Percentiles rank a stretch among this genome's conserved stretches.
Evolutionary conservation across 2,797 vertebrate species (phyloP).

Genomic region (Micropoecilia bifurca): DNA sequence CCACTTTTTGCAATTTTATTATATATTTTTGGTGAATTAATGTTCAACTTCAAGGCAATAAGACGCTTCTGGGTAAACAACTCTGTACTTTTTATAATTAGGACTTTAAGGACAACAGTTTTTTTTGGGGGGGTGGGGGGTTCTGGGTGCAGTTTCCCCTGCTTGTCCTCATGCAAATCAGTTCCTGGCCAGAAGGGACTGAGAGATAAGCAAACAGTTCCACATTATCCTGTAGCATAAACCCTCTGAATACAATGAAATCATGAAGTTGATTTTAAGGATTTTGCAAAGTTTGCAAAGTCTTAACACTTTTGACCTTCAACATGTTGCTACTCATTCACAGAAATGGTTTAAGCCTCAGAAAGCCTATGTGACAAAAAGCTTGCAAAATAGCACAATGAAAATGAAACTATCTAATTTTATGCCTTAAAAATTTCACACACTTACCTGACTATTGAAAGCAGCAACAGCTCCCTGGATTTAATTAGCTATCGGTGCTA

Average conservation of each 20-base stretch:
- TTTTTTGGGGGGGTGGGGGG: background rate
- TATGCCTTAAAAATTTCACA: background rate
- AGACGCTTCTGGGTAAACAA: background rate
- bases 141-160: background rate
- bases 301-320: background rate
- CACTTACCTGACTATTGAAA: conserved; percentile 40
- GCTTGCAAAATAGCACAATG: background rate
- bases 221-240: background rate
- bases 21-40: no score
- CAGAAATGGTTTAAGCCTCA: background rate
- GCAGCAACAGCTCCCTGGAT: background rate
- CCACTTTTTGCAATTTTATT: no score
- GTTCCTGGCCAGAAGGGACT: no score
- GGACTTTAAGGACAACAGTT: background rate
- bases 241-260: background rate
- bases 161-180: no score
- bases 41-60: background rate
- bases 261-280: background rate
- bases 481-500: conserved; percentile 12
- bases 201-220: background rate
- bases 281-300: background rate
- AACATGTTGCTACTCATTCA: background rate
- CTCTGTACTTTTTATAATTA: background rate
- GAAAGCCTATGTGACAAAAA: background rate
- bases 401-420: background rate